Evolutionary conservation across 1,140 invertebrate species (phyloP).

Genomic region (Eufriesea mexicana): DNA sequence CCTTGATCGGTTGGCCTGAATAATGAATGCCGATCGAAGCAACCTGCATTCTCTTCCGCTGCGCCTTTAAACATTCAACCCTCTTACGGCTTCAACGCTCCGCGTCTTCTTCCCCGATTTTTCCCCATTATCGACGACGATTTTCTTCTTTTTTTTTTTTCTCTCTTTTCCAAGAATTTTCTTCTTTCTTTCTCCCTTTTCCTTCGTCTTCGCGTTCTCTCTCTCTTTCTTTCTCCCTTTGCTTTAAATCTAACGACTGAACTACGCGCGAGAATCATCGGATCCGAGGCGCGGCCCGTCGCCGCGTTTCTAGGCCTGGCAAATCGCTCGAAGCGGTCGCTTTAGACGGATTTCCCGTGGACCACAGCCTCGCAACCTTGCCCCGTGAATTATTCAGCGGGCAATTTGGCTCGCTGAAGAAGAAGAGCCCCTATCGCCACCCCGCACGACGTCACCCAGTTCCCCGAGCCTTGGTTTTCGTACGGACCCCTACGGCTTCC

Average conservation of each 20-base stretch:
- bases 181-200: not conserved
- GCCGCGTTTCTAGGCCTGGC: slow-evolving; percentile 1
- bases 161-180: too few relatives aligned
- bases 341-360: slow-evolving; percentile 34
- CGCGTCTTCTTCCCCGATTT: not conserved
- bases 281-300: not conserved
- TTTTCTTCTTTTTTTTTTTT: not conserved
- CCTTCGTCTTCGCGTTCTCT: too few relatives aligned
- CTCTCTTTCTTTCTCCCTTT: not conserved
- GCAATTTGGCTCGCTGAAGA: slow-evolving; percentile 46
- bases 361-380: slow-evolving; percentile 18
- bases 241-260: not conserved
- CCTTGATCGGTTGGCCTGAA: slow-evolving; percentile 66
- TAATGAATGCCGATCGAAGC: slow-evolving; percentile 68
- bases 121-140: not conserved
- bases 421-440: not conserved
- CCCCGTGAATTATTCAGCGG: slow-evolving; percentile 44
- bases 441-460: not conserved
- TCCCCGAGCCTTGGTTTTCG: not conserved
- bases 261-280: not conserved
- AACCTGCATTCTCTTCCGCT: slow-evolving; percentile 56
- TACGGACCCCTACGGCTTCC: not conserved
- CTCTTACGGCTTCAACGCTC: slow-evolving; percentile 41
- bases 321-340: slow-evolving; percentile 29
- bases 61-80: slow-evolving; percentile 62